Percentiles rank a stretch among this genome's conserved stretches.
These are phyloP conservation scores for Danio rerio DNA, from an alignment of 2,113 vertebrate genomes.

Conservation along the genomic window DNA sequence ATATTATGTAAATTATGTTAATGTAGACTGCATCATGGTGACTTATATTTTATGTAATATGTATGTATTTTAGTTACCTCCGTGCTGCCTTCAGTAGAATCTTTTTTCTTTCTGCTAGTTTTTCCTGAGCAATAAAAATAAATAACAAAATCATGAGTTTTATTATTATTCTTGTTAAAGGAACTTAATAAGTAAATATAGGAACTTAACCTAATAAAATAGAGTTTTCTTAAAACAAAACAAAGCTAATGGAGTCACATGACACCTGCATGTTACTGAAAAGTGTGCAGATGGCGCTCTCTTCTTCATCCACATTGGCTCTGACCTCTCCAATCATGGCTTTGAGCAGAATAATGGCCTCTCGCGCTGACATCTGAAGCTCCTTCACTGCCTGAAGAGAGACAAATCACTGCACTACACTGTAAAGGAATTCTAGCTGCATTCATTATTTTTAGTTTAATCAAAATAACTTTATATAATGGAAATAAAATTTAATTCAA, in stretches of 20 bases:
- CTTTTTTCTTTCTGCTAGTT: constrained; percentile 86
- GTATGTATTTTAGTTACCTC: constrained; percentile 75
- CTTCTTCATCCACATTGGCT: constrained; percentile 87
- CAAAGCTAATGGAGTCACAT: background rate
- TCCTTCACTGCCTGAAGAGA: constrained; percentile 87
- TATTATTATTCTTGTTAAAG: too few relatives aligned
- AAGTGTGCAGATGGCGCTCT: constrained; percentile 86
- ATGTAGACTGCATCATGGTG: too few relatives aligned
- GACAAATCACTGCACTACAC: background rate
- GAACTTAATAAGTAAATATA: too few relatives aligned
- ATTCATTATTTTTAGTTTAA: too few relatives aligned
- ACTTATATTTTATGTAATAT: background rate
- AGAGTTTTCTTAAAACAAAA: too few relatives aligned
- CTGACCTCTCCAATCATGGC: constrained; percentile 92
- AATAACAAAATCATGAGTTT: background rate
- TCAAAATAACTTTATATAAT: too few relatives aligned
- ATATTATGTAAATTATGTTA: too few relatives aligned
- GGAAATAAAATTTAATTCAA: too few relatives aligned
- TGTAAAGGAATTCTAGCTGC: too few relatives aligned
- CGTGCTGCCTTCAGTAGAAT: constrained; percentile 88
- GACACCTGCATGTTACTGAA: constrained; percentile 89
- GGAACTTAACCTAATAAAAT: too few relatives aligned
- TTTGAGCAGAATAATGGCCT: constrained; percentile 88
- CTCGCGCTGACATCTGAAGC: constrained; percentile 86
- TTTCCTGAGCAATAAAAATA: constrained; percentile 76